Evolutionary conservation across 1,140 invertebrate species (phyloP), one percentile per base, ranked within the genome.

Genomic region (Kradibia gibbosae): DNA sequence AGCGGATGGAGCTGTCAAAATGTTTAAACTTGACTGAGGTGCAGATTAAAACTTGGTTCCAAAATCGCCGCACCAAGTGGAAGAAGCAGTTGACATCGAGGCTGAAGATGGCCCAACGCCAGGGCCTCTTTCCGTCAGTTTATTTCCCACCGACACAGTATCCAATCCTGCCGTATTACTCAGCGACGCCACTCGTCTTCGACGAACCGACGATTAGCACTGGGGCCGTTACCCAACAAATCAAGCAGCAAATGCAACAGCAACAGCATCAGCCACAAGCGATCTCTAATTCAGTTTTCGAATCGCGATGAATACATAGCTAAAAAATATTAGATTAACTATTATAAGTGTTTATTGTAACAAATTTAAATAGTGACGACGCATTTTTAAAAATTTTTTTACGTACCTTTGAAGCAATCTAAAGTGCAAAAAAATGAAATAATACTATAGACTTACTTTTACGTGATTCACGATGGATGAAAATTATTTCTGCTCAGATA

Each of bases 41-140:
- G 3, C 98, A 99, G 92, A 98, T 99, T 78, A 99, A 99, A 89
- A 99, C 98, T 0, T 99, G 98, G 98, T 99, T 98, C 87, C 97
- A 99, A 91, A 98, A 98, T 89, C 92, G 97, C 72, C 92, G 97
- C 81, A 99, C 97, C 0, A 99, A 99, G 87, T 98, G 97, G 97
- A 98, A 99, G 90, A 99, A 99, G 86, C 97, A 99, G 85, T 89
- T 98, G 83, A 97, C 97, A 1, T 97, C 97, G 0, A 91, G 96
- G 3, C 90, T 98, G 71, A 97, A 98, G 90, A 95, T 97, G 86
- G 96, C 96, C 0, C 96, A 97, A 84, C 90, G 96, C n/a, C 96
- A 97, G 86, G 95, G 95, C 0, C 85, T 97, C 10, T 94, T 96
- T 85, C 93, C 94, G 45, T 93, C 94, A 0, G 93, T 95, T 65